These are phyloP conservation scores for Pipistrellus pipistrellus DNA, from an alignment of 2,797 vertebrate species.

Conservation along the genomic window DNA sequence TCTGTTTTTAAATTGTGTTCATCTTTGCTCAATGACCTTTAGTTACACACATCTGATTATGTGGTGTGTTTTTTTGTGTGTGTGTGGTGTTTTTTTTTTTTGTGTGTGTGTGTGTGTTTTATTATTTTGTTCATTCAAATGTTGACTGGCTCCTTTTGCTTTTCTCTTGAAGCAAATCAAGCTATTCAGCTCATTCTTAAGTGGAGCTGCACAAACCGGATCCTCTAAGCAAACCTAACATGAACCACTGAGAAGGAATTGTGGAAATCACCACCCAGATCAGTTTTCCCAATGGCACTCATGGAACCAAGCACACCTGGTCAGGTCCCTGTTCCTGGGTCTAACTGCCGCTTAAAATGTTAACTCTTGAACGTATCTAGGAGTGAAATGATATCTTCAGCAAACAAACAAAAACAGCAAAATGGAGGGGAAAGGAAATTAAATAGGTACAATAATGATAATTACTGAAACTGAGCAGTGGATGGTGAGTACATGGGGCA, in stretches of 20 bases:
- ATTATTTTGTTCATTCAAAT: neutral
- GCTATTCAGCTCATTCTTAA: neutral
- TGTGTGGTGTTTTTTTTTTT: neutral
- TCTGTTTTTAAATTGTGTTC: neutral
- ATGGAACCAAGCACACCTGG: neutral
- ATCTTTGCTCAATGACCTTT: neutral
- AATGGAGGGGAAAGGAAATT: neutral
- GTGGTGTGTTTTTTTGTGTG: neutral
- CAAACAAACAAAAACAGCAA: neutral
- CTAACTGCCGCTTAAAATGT: neutral
- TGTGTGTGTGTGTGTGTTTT: neutral
- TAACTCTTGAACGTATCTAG: neutral
- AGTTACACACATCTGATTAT: neutral
- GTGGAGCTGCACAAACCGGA: neutral
- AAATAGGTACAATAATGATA: neutral
- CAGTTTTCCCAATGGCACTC: neutral
- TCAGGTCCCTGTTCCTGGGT: too few species aligned
- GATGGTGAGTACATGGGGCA: too few species aligned
- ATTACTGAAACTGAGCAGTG: neutral
- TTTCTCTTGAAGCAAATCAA: conserved; percentile 24
- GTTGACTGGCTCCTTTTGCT: neutral
- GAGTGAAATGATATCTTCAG: neutral
- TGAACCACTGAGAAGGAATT: neutral
- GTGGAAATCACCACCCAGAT: neutral
- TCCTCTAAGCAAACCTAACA: conserved; percentile 36